A percentile compares a stretch with the other conserved stretches of the same genome.
These are phyloP conservation scores for Phenganax stokvisi DNA, from an alignment of 92 coral and sea anemone genomes.

Conservation along the genomic window DNA sequence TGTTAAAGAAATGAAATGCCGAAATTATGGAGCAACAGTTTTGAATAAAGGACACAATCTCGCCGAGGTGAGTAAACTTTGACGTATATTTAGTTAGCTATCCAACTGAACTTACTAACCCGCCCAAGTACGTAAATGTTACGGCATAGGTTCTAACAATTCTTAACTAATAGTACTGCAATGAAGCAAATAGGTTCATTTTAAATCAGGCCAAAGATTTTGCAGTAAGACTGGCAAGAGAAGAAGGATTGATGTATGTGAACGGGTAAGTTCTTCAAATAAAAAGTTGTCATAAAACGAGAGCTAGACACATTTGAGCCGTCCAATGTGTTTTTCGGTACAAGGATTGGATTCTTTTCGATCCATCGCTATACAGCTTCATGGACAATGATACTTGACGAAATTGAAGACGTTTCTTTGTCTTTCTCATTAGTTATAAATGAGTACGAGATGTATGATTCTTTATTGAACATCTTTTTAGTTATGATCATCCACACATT, in stretches of 20 bases:
- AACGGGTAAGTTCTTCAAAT: constrained; percentile 51
- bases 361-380: too few relatives aligned
- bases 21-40: constrained; percentile 53
- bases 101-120: too few relatives aligned
- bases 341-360: too few relatives aligned
- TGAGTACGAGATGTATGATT: neutral
- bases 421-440: neutral
- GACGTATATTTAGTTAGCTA: neutral
- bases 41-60: constrained; percentile 35
- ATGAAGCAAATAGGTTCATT: neutral
- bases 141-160: neutral
- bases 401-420: too few relatives aligned
- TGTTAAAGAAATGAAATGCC: constrained; percentile 52
- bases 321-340: too few relatives aligned
- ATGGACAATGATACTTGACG: too few relatives aligned
- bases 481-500: constrained; percentile 61
- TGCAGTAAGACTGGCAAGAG: constrained; percentile 45
- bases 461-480: constrained; percentile 7
- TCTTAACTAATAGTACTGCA: neutral
- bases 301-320: neutral
- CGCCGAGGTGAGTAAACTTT: constrained; percentile 15
- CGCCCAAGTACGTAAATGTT: too few relatives aligned
- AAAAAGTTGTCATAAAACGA: neutral
- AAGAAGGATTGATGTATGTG: constrained; percentile 48
- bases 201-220: constrained; percentile 47